These are phyloP conservation scores for Cosmorhoe ocellata DNA, from an alignment of 2,888 invertebrate species.

Conservation along the genomic window DNA sequence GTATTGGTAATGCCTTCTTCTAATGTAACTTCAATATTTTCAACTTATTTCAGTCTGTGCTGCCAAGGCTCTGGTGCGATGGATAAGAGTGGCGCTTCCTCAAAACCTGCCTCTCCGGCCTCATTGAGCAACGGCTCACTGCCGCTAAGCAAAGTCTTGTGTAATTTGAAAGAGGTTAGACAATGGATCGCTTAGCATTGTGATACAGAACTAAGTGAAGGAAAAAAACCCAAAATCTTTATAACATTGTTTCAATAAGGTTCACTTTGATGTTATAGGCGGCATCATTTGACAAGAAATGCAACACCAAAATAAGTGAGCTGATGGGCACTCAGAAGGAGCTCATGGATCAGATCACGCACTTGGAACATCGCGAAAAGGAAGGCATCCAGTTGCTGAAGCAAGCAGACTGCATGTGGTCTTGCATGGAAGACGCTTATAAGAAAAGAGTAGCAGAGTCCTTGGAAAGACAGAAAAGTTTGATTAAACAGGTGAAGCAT, in stretches of 20 bases:
- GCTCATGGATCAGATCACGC: slow-evolving; percentile 77
- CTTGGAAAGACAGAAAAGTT: slow-evolving; percentile 50
- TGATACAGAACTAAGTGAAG: too few relatives aligned
- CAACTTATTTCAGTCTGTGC: slow-evolving; percentile 7
- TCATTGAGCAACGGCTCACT: slow-evolving; percentile 28
- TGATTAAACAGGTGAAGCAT: slow-evolving; percentile 51
- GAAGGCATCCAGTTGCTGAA: slow-evolving; percentile 78
- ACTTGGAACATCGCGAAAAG: slow-evolving; percentile 82
- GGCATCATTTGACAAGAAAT: slow-evolving; percentile 59
- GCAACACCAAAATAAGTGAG: slow-evolving; percentile 67
- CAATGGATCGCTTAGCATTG: too few relatives aligned
- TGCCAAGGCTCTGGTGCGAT: slow-evolving; percentile 10
- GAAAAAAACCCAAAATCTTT: too few relatives aligned
- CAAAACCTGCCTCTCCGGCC: background rate
- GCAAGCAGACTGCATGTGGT: slow-evolving; percentile 82
- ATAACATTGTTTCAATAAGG: too few relatives aligned
- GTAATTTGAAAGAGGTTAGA: slow-evolving; percentile 58
- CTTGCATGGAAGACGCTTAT: slow-evolving; percentile 75
- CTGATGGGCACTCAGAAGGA: slow-evolving; percentile 77
- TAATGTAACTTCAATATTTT: background rate
- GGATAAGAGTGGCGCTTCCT: background rate
- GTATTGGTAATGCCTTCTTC: too few relatives aligned
- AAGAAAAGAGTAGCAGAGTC: slow-evolving; percentile 63
- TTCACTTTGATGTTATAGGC: slow-evolving; percentile 45
- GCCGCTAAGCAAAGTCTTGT: slow-evolving; percentile 57